Base-by-base conservation (phyloP, 2,888 invertebrate genomes). In the Melanotus villosus region DNA sequence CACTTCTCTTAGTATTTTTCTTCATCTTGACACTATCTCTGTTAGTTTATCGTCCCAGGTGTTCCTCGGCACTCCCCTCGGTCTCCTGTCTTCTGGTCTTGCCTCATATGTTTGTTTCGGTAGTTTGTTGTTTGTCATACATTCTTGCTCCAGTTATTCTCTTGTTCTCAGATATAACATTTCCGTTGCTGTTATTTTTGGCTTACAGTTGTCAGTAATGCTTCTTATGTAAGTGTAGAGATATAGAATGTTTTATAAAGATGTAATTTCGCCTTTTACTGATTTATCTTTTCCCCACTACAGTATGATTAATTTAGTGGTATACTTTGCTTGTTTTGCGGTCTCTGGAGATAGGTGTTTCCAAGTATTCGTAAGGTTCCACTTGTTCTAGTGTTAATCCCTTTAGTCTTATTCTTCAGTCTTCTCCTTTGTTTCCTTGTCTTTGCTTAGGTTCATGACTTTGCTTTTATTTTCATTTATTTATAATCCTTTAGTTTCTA, bases 221-320 rank as follows among this genome's bases (percentile, higher is more conserved):
- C n/a, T 10, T n/a, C n/a, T n/a, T n/a, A n/a, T n/a, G 34, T n/a
- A 10, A 34, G n/a, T 34, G 34, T 34, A 6, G 34, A 10, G 34
- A 34, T 34, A 34, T 34, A 34, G 2, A 34, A 4, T 34, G 6
- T 34, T 34, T n/a, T 34, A 10, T 34, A n/a, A 10, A 34, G n/a
- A 34, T 34, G 34, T 34, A n/a, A 34, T 34, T 34, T 34, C 34
- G n/a, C 34, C 34, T 34, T 34, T 34, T 34, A 34, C 34, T 34
- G 34, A 34, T n/a, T 34, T 34, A n/a, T 34, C n/a, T n/a, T 34
- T 34, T 34, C 34, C n/a, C n/a, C n/a, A 34, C 34, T 34, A 34
- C 34, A 6, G n/a, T 34, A n/a, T 5, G 34, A 34, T 34, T 34
- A 6, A 34, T 5, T 10, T 34, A 10, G 34, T 10, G 10, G 34